Conservation (phyloP, 1,140 invertebrate species). For the Amphibalanus amphitrite region DNA sequence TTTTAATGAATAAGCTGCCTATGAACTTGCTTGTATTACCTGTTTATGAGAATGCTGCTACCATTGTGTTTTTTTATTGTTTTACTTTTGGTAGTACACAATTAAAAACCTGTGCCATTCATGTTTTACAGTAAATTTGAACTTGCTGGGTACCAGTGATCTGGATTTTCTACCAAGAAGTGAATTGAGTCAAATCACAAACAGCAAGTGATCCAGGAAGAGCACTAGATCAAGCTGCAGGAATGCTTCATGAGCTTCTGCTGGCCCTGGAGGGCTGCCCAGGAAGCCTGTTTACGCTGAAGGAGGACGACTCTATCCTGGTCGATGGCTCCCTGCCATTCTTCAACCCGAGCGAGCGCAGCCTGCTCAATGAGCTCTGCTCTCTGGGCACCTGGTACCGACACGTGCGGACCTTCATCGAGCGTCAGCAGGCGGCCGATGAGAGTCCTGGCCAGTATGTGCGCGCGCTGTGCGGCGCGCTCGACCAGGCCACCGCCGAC, state of each 20-base stretch:
- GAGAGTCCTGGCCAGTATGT: constrained; percentile 19
- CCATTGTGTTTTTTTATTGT: too few species aligned
- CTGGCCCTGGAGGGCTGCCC: background rate
- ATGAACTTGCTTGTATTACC: too few species aligned
- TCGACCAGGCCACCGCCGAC: constrained; percentile 25
- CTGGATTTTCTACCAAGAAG: too few species aligned
- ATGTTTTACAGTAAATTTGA: too few species aligned
- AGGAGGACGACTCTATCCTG: background rate
- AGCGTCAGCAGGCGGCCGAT: background rate
- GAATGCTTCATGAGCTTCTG: background rate
- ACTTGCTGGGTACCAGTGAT: too few species aligned
- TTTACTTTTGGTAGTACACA: too few species aligned
- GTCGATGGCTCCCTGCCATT: background rate
- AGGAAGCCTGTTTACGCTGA: background rate
- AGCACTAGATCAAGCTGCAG: too few species aligned
- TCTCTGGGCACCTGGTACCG: background rate
- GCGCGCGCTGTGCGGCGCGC: constrained; percentile 25
- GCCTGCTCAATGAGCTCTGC: background rate
- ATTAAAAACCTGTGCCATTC: too few species aligned
- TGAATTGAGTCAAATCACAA: too few species aligned
- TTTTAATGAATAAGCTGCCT: too few species aligned
- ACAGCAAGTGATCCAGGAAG: too few species aligned
- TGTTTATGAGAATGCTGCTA: too few species aligned
- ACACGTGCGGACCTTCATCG: background rate
- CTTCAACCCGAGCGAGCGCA: background rate